Evolutionary conservation across 1,140 invertebrate species (phyloP).

Genomic region (Aphidius gifuensis): DNA sequence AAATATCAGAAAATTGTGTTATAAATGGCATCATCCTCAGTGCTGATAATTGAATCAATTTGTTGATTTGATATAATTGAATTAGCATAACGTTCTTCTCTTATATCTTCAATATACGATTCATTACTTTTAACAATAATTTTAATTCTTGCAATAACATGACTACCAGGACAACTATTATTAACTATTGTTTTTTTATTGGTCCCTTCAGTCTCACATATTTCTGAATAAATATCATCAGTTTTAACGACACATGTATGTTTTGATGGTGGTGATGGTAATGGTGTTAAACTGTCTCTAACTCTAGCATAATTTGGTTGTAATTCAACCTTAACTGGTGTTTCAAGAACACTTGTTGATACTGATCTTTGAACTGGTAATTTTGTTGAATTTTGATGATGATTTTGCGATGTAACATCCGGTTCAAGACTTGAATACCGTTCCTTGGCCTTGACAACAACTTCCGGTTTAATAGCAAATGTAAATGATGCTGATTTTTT

Average conservation of each 20-base stretch:
- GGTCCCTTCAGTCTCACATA: constrained; percentile 41
- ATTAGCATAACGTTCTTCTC: constrained; percentile 41
- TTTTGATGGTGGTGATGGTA: constrained; percentile 35
- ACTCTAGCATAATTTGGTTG: constrained; percentile 47
- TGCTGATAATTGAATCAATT: constrained; percentile 45
- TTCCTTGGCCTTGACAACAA: constrained; percentile 47
- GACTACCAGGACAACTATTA: constrained; percentile 43
- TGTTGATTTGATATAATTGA: constrained; percentile 43
- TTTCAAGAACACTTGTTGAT: constrained; percentile 48
- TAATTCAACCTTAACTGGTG: constrained; percentile 42
- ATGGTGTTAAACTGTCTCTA: constrained; percentile 44
- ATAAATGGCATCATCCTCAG: constrained; percentile 50
- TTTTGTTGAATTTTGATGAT: constrained; percentile 36
- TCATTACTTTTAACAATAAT: constrained; percentile 45
- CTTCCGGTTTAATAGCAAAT: constrained; percentile 47
- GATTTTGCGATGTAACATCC: constrained; percentile 38
- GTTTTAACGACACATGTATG: constrained; percentile 32
- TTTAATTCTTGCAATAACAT: constrained; percentile 51
- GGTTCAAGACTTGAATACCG: constrained; percentile 51
- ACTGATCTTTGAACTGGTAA: constrained; percentile 49
- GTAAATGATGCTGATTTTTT: constrained; percentile 53
- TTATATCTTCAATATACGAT: constrained; percentile 23
- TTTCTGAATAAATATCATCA: constrained; percentile 52
- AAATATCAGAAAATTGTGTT: constrained; percentile 48
- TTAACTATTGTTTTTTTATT: constrained; percentile 19